Evolutionary conservation across 1,140 invertebrate species (phyloP), one percentile per base, ranked within the genome.

Genomic region (Bombus waltoni): DNA sequence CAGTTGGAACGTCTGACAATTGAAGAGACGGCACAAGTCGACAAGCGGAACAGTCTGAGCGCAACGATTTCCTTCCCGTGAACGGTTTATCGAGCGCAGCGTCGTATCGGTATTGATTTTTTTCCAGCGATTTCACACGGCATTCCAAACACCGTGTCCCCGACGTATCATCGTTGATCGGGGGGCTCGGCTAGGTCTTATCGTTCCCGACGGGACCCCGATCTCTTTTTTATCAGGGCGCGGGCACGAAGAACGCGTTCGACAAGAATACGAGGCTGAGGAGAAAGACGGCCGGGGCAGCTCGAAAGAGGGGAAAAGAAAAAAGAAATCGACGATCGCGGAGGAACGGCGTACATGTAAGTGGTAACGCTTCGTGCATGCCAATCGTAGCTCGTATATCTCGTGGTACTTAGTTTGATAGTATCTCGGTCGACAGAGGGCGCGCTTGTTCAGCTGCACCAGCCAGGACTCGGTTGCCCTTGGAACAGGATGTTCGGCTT

Each of bases 311-410:
- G 68, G 53, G 74, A 62, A 62, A 62, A 66, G 42, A 81, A 40
- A 74, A 66, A 44, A 74, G 42, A 53, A 65, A 66, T 35, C 15
- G 74, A 87, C 76, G 83, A 77, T 74, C 81, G 70, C 73, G 77
- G 65, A 85, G 70, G 78, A 90, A 86, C 83, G 90, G 83, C 81
- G 86, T 88, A 91, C 88, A 89, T 86, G 90, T 91, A 92, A 92
- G 91, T 90, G 90, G 89, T 86, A 92, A 91, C 88, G 90, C 78
- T 89, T 84, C 80, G 91, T 91, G 91, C 91, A 92, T 92, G 91
- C 91, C 91, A 92, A 92, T 92, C 91, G 91, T 92, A 88, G 88
- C 87, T 73, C 89, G 91, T 92, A 92, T 92, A 92, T 92, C 91
- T 92, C 87, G 42, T 79, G 81, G 88, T 90, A 91, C 83, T 89